phyloP scores from a whole-genome alignment of 2,113 vertebrate genomes.

The Eptesicus fuscus region DNA sequence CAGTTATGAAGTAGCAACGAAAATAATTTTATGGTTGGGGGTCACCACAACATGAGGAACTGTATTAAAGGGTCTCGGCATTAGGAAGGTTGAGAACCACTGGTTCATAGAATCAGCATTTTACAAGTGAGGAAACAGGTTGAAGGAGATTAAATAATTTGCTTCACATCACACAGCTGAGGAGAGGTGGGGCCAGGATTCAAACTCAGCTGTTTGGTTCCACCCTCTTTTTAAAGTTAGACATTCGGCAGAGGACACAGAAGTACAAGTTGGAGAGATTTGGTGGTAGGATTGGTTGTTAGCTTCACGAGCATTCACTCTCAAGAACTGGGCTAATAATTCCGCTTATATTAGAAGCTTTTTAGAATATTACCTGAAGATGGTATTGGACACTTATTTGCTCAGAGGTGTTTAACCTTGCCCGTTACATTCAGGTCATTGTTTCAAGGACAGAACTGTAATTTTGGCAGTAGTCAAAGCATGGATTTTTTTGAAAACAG shows the following conservation, averaged over 20 bases:
- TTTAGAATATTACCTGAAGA: constrained; percentile 22
- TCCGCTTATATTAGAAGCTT: neutral
- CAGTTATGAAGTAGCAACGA: too few species aligned
- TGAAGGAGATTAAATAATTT: constrained; percentile 30
- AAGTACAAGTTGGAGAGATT: neutral
- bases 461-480: constrained; percentile 64
- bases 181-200: neutral
- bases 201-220: neutral
- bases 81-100: too few species aligned
- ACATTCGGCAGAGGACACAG: neutral
- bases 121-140: neutral
- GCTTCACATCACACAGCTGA: neutral
- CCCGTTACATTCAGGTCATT: constrained; percentile 41
- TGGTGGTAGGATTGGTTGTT: neutral
- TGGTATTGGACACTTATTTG: constrained; percentile 8
- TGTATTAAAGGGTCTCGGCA: too few species aligned
- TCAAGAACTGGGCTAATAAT: neutral
- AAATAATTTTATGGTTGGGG: too few species aligned
- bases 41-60: too few species aligned
- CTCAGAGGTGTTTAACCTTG: constrained; percentile 32
- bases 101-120: neutral
- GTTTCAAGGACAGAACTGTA: constrained; percentile 65
- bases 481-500: constrained; percentile 41
- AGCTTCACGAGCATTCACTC: neutral
- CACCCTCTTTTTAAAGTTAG: neutral